Conservation (phyloP, 2,113 vertebrate genomes). For the Nesoenas mayeri region DNA sequence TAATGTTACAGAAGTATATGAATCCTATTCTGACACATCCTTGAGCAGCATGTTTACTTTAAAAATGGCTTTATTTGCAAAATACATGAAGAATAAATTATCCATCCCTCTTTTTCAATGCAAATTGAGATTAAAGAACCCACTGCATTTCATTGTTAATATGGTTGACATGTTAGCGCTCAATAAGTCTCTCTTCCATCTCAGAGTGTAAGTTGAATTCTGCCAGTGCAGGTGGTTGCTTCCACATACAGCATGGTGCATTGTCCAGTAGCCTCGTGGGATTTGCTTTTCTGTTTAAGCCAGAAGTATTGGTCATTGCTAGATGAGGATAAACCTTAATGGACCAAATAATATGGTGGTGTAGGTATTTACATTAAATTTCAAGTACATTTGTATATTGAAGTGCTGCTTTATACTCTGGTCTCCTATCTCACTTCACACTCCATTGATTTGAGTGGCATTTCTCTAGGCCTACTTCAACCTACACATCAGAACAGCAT, state of each 20-base stretch:
- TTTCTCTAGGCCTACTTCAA: neutral
- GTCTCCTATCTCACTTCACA: neutral
- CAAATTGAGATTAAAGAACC: neutral
- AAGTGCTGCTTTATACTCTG: neutral
- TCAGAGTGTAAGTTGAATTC: neutral
- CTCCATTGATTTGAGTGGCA: neutral
- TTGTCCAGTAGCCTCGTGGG: neutral
- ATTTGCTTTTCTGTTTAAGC: neutral
- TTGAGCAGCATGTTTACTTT: neutral
- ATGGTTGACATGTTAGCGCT: neutral
- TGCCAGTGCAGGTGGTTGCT: neutral
- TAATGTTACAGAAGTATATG: neutral
- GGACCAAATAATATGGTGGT: neutral
- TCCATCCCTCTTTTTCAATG: neutral
- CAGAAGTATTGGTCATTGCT: neutral
- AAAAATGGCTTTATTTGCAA: neutral
- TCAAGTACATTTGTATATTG: neutral
- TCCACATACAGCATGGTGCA: neutral
- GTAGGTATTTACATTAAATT: neutral
- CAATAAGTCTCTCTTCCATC: neutral
- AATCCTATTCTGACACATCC: neutral
- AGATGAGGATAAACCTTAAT: neutral
- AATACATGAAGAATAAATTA: neutral
- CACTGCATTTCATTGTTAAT: neutral
- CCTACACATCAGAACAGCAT: neutral